Conservation (phyloP, 2,113 vertebrate genomes). For the Cromileptes altivelis region DNA sequence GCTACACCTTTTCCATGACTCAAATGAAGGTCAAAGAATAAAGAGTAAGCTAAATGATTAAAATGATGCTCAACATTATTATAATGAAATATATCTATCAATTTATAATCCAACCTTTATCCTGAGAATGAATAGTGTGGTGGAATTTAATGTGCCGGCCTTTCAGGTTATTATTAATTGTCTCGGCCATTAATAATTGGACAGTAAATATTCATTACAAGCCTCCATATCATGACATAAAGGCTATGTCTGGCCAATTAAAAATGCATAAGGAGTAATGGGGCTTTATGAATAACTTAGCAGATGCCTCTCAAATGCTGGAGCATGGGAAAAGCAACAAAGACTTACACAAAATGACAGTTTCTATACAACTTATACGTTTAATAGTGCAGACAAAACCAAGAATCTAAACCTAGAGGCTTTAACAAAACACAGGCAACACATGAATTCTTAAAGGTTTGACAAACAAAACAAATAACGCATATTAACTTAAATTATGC, state of each 20-base stretch:
- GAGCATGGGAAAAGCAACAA: conserved; percentile 49
- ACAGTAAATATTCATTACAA: conserved; percentile 97
- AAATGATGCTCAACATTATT: conserved; percentile 37
- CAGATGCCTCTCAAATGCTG: conserved; percentile 88
- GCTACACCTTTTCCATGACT: conserved; percentile 9
- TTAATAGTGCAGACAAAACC: background rate
- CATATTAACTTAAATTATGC: background rate
- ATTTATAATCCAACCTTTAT: conserved; percentile 38
- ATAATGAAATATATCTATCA: conserved; percentile 47
- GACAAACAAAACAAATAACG: background rate
- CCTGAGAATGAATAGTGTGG: conserved; percentile 70
- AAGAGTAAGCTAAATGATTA: conserved; percentile 33
- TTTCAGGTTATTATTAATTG: conserved; percentile 91
- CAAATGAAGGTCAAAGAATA: conserved; percentile 27
- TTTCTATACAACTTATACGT: background rate
- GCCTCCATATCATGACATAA: conserved; percentile 94
- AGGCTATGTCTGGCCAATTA: conserved; percentile 93
- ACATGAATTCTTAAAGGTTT: background rate
- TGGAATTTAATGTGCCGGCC: conserved; percentile 90
- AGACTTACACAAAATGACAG: conserved; percentile 44
- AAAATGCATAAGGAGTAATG: conserved; percentile 98
- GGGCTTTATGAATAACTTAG: conserved; percentile 97
- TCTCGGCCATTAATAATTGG: conserved; percentile 92
- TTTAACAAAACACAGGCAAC: background rate
- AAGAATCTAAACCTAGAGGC: background rate